Conservation (phyloP, 2,113 vertebrate species). For the Canis aureus region DNA sequence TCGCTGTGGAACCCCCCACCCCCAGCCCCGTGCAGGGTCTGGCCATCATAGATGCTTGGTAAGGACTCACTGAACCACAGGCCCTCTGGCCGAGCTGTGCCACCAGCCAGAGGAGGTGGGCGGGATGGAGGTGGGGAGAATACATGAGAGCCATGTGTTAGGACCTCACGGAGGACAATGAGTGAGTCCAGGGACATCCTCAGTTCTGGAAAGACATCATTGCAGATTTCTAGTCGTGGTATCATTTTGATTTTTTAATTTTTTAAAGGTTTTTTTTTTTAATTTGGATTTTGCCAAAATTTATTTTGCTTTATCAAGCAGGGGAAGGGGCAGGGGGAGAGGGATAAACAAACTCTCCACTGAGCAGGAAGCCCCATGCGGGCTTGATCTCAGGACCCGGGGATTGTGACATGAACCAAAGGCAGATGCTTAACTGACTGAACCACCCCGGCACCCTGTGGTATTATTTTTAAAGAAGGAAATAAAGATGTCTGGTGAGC, state of each 20-base stretch:
- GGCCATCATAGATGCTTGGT: neutral
- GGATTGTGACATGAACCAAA: neutral
- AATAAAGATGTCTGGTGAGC: neutral
- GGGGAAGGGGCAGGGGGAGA: neutral
- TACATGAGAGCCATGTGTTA: fast-evolving
- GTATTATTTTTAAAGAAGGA: neutral
- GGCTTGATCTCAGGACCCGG: neutral
- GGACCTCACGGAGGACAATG: neutral
- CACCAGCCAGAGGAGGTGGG: neutral
- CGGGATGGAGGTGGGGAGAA: neutral
- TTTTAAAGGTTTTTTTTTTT: neutral
- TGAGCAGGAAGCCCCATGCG: neutral
- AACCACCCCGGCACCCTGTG: neutral
- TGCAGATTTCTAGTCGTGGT: neutral
- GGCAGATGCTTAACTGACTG: neutral
- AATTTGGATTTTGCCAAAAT: too few relatives aligned
- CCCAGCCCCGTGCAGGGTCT: too few relatives aligned
- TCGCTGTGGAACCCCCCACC: neutral
- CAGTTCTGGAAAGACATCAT: neutral
- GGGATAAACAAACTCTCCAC: neutral
- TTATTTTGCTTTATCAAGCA: neutral
- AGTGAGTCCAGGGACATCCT: neutral
- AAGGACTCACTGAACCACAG: neutral
- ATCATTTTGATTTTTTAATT: neutral
- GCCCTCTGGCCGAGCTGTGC: neutral